Evolutionary conservation across 37 sponge, comb jelly and placozoan species (phyloP).

Genomic region (Mnemiopsis leidyi): DNA sequence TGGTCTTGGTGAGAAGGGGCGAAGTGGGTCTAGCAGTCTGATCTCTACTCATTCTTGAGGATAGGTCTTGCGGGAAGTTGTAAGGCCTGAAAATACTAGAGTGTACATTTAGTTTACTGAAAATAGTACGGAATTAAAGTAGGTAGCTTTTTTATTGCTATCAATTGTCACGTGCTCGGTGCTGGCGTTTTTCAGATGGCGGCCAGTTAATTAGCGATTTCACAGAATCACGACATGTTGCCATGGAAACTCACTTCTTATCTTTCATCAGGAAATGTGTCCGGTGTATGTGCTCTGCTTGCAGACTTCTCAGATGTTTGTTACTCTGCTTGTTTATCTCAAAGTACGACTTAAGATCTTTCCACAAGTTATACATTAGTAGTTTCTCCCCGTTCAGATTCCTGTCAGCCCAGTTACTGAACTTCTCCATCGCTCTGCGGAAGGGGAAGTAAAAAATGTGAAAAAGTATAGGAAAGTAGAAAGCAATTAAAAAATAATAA

Average conservation of each 20-base stretch:
- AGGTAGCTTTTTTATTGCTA: too few species aligned
- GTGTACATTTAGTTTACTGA: background rate
- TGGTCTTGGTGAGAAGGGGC: constrained; percentile 59
- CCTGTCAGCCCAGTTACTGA: constrained; percentile 30
- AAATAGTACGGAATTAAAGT: too few species aligned
- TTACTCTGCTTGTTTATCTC: constrained; percentile 62
- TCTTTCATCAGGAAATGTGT: constrained; percentile 55
- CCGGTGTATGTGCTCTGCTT: constrained; percentile 56
- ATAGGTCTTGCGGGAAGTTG: constrained; percentile 40
- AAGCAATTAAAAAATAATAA: too few species aligned
- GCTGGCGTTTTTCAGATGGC: too few species aligned
- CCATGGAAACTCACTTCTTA: constrained; percentile 5
- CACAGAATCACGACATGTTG: too few species aligned
- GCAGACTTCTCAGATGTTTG: constrained; percentile 39
- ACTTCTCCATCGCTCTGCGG: constrained; percentile 60
- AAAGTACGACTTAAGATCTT: constrained; percentile 48
- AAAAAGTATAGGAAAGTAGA: too few species aligned
- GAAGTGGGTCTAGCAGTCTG: constrained; percentile 49
- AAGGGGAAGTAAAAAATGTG: too few species aligned
- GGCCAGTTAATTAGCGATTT: too few species aligned
- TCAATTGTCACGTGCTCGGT: too few species aligned
- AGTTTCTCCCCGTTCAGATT: constrained; percentile 41
- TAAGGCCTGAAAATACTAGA: constrained; percentile 36
- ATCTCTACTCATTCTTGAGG: constrained; percentile 10
- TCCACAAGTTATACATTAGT: constrained; percentile 16